Evolutionary conservation across 2,797 vertebrate genomes (phyloP), one percentile per base, ranked within the genome.

Genomic region (Coccyzus lansbergi): DNA sequence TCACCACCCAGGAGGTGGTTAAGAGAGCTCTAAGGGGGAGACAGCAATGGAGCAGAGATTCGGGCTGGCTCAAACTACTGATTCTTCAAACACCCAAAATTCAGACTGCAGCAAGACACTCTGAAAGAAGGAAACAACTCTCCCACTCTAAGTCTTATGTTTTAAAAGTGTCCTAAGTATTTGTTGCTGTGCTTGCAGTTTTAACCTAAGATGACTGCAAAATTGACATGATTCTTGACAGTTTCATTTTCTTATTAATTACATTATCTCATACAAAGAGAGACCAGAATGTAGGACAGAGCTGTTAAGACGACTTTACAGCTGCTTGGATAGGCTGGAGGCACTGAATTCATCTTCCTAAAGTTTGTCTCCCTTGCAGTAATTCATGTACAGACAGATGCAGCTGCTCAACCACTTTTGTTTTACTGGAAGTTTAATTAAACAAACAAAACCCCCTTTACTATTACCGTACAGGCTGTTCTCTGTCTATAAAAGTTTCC

Each of bases 361-460:
- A 76, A 87, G 58, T 69, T 53, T 40, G 28, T 42, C 71, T 75
- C 46, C 51, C 48, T 92, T 77, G 49, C 49, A 58, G 53, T 38
- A 67, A 51, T 58, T 64, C 52, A 10, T 9, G 68, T 13, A 49
- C n/a, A 71, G 60, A 80, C 52, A 93, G 65, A 74, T 81, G 62
- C 40, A 87, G 67, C 59, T 59, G 33, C 42, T 92, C 72, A 83
- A 71, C 44, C 60, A 31, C 69, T 91, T 88, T 20, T 87, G 65
- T 52, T 92, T 92, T 58, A 93, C 53, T 75, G 31, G n/a, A 89
- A 79, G 62, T 82, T 89, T 67, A 40, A 93, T 69, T 87, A 92
- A 95, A 78, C 58, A 93, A 95, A 68, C 21, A 95, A 78, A 88
- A 69, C 36, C 0, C 6, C 51, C 58, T 72, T 85, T 29, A 76